Conservation (phyloP, 2,113 vertebrate species). For the Sinocyclocheilus rhinocerous region DNA sequence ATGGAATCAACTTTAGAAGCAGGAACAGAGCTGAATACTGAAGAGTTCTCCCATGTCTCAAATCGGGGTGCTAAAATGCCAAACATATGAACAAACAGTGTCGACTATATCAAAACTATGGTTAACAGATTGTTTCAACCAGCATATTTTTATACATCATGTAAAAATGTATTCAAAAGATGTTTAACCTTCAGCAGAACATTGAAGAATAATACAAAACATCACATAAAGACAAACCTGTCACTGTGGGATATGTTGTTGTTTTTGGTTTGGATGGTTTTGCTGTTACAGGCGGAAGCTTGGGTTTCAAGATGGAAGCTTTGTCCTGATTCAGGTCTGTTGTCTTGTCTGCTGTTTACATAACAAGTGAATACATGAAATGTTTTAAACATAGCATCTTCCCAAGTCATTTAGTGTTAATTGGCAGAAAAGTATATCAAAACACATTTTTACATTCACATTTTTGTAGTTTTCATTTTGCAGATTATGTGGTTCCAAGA, state of each 20-base stretch:
- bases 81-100: background rate
- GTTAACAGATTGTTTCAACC: too few species aligned
- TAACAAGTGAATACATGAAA: background rate
- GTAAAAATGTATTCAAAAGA: background rate
- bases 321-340: constrained; percentile 40
- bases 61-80: constrained; percentile 53
- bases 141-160: background rate
- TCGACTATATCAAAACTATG: too few species aligned
- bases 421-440: background rate
- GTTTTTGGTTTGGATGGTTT: constrained; percentile 69
- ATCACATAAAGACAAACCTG: constrained; percentile 53
- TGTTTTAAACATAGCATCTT: background rate
- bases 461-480: background rate
- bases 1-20: constrained; percentile 85
- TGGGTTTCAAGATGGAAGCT: constrained; percentile 58
- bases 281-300: constrained; percentile 52
- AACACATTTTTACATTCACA: background rate
- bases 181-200: background rate
- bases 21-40: constrained; percentile 86
- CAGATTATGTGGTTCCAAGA: too few species aligned
- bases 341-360: constrained; percentile 60
- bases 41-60: constrained; percentile 79
- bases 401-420: background rate
- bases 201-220: background rate
- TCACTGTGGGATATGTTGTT: constrained; percentile 39